These are phyloP conservation scores for Corticium candelabrum DNA, from an alignment of 37 sponge, comb jelly and placozoan genomes.

Conservation along the genomic window DNA sequence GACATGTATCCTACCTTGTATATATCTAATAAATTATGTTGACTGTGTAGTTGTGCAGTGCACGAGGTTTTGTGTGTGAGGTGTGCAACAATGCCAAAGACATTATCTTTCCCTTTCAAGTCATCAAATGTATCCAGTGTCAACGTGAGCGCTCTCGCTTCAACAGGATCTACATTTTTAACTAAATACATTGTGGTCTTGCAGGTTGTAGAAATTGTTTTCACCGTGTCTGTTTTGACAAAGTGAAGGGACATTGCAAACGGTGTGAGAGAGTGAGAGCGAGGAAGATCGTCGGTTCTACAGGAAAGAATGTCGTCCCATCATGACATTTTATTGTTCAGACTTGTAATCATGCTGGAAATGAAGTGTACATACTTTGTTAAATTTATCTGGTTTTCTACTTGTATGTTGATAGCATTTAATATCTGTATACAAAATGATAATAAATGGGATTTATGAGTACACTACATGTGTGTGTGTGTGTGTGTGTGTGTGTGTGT, in stretches of 20 bases:
- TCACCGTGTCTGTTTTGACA: background rate
- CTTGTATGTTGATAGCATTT: no score
- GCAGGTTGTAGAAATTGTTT: background rate
- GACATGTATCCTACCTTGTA: background rate
- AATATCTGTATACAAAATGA: no score
- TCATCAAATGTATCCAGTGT: conserved; percentile 51
- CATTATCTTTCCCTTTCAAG: conserved; percentile 88
- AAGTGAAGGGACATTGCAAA: background rate
- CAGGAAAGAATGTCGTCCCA: no score
- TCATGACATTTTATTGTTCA: no score
- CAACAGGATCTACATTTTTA: no score
- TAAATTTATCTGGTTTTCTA: no score
- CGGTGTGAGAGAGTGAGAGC: background rate
- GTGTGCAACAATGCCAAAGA: conserved; percentile 63
- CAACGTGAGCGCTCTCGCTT: conserved; percentile 2
- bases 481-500: no score
- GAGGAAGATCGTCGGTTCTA: no score
- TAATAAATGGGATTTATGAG: no score
- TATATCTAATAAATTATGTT: background rate
- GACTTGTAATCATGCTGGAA: no score
- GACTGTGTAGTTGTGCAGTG: conserved; percentile 45
- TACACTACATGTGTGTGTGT: no score
- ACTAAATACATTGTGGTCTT: background rate
- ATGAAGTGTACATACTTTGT: no score
- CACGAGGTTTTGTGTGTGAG: conserved; percentile 92